Base-by-base conservation (phyloP, 2,797 vertebrate species). In the Sciaenops ocellatus region DNA sequence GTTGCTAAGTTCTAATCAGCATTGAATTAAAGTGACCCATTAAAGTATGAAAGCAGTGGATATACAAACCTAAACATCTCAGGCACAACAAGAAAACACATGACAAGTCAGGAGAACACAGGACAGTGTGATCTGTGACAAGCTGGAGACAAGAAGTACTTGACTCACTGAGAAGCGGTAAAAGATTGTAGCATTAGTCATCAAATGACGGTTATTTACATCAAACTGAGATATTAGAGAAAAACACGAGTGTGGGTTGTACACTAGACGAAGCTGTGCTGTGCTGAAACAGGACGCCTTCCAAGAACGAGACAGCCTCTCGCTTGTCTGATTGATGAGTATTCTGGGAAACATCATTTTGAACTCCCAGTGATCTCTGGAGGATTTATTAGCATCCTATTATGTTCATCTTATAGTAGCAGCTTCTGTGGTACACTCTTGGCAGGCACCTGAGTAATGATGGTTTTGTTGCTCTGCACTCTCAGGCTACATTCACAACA, bases 381-480 rank as follows among this genome's bases (percentile, higher is more conserved):
- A 83, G 90, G 82, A 88, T 93, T 92, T 89, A 89, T 89, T 85
- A 87, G 86, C 85, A 77, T 89, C 78, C 87, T 76, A 88, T 90
- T 89, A 89, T 90, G 87, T 83, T 87, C 73, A 22, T 83, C 85
- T 85, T 68, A 86, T 68, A 84, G 78, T 74, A 82, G 83, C 86
- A 82, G 88, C 85, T 81, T 85, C 76, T 63, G 68, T 76, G 64
- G 59, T 83, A 41, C 44, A 5, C 76, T 73, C 55, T 73, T 87
- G 87, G 88, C 88, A 86, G 73, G 16, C 73, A 41, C 80, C 79
- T 74, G 83, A 90, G 80, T 72, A 66, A 89, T 87, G 76, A 74
- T 52, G 71, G 65, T 74, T 82, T 78, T 81, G 84, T 74, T 85
- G 72, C 80, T 74, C 56, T 61, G 73, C 63, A 50, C 66, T 77